Percentiles rank a stretch among this genome's conserved stretches.
Evolutionary conservation across 2,888 invertebrate genomes (phyloP).

Genomic region (Mantis religiosa): DNA sequence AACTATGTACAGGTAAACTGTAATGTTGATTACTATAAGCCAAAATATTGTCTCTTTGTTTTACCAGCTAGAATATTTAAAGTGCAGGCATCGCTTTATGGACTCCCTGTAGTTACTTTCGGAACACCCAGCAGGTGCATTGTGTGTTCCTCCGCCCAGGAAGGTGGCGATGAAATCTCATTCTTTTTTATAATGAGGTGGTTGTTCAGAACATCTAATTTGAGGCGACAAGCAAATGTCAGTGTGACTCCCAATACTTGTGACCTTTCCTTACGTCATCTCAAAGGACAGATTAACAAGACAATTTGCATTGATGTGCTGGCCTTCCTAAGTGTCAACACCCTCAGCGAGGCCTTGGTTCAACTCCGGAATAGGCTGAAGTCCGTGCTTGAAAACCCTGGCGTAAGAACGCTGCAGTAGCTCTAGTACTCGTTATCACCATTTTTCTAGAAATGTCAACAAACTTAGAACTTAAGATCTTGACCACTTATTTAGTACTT

Average conservation of each 20-base stretch:
- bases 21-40: too few relatives aligned
- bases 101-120: background rate
- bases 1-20: too few relatives aligned
- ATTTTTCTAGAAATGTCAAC: too few relatives aligned
- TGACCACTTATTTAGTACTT: too few relatives aligned
- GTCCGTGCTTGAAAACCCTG: too few relatives aligned
- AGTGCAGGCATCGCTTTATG: too few relatives aligned
- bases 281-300: conserved; percentile 18
- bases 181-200: background rate
- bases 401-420: too few relatives aligned
- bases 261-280: conserved; percentile 17
- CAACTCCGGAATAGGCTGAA: background rate
- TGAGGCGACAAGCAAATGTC: conserved; percentile 5
- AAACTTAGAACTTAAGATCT: too few relatives aligned
- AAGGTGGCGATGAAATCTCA: background rate
- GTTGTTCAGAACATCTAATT: background rate
- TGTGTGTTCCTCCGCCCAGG: background rate
- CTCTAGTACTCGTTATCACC: too few relatives aligned
- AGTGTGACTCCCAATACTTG: conserved; percentile 1
- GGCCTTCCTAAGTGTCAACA: background rate
- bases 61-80: too few relatives aligned
- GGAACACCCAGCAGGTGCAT: background rate
- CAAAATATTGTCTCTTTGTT: too few relatives aligned
- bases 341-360: background rate
- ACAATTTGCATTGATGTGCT: conserved; percentile 11